These are phyloP conservation scores for Metaphire vulgaris DNA, from an alignment of 1,140 invertebrate species.

Conservation along the genomic window DNA sequence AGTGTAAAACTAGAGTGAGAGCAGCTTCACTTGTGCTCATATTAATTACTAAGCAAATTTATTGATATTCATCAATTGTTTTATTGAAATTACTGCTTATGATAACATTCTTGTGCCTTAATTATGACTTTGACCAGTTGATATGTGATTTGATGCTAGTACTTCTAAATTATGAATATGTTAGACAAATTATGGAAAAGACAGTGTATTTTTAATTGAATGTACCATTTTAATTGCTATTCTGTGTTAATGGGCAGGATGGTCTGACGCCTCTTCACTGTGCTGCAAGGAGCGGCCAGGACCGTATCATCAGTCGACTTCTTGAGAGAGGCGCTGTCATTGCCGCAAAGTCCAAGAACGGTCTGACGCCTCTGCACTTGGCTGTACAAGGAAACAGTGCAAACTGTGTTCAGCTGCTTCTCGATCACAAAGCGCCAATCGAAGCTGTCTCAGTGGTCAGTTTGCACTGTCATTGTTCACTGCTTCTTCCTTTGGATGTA, in stretches of 20 bases:
- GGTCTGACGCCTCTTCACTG: constrained; percentile 82
- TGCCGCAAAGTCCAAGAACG: constrained; percentile 43
- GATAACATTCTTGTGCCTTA: no score
- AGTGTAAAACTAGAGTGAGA: constrained; percentile 54
- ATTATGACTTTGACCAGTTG: no score
- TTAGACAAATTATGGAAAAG: no score
- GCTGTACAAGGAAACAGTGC: constrained; percentile 97
- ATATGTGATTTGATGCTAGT: no score
- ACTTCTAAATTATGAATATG: no score
- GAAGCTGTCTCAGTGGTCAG: constrained; percentile 98
- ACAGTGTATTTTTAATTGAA: no score
- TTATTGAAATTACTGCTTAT: no score
- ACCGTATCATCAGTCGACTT: constrained; percentile 89
- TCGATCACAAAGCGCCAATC: constrained; percentile 91
- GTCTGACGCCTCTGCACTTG: constrained; percentile 55
- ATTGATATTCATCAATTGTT: no score
- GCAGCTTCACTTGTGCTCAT: background rate
- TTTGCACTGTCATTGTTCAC: no score
- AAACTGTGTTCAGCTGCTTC: constrained; percentile 88
- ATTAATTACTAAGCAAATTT: no score
- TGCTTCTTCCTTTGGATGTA: no score
- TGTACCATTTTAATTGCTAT: no score
- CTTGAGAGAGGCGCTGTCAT: constrained; percentile 62
- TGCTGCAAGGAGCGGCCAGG: constrained; percentile 91
- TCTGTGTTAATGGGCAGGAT: constrained; percentile 58